Evolutionary conservation across 2,797 vertebrate genomes (phyloP).

Genomic region (Huso huso): DNA sequence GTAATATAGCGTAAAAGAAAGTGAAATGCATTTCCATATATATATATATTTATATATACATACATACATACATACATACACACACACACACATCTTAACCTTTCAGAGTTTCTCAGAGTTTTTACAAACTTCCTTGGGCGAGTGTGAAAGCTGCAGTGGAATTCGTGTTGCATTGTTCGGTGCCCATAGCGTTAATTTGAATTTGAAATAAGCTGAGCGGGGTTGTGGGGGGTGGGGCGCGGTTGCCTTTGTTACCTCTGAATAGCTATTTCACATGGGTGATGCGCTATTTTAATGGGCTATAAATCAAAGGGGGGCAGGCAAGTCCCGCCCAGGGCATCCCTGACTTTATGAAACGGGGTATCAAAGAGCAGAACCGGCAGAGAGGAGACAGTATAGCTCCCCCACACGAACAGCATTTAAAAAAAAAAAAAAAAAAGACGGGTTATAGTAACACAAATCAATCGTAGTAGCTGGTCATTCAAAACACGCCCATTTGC

Average conservation of each 20-base stretch:
- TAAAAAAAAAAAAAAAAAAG: slow-evolving; percentile 8
- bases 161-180: neutral
- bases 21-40: no score
- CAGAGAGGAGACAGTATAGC: slow-evolving; percentile 23
- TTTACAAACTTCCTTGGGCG: no score
- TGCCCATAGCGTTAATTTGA: slow-evolving; percentile 9
- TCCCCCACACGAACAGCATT: slow-evolving; percentile 28
- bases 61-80: no score
- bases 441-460: neutral
- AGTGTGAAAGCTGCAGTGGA: neutral
- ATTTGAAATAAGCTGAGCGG: slow-evolving; percentile 10
- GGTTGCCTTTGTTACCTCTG: slow-evolving; percentile 47
- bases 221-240: slow-evolving; percentile 44
- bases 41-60: no score
- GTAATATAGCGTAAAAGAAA: no score
- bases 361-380: slow-evolving; percentile 23
- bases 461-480: neutral
- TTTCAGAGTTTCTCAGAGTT: no score
- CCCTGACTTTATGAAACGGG: slow-evolving; percentile 34
- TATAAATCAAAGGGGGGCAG: slow-evolving; percentile 35
- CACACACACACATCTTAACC: no score
- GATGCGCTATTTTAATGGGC: slow-evolving; percentile 57
- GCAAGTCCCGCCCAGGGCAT: slow-evolving; percentile 35
- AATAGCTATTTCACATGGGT: slow-evolving; percentile 42
- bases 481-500: no score